Conservation (phyloP, 2,113 vertebrate genomes). For the Bufo gargarizans region DNA sequence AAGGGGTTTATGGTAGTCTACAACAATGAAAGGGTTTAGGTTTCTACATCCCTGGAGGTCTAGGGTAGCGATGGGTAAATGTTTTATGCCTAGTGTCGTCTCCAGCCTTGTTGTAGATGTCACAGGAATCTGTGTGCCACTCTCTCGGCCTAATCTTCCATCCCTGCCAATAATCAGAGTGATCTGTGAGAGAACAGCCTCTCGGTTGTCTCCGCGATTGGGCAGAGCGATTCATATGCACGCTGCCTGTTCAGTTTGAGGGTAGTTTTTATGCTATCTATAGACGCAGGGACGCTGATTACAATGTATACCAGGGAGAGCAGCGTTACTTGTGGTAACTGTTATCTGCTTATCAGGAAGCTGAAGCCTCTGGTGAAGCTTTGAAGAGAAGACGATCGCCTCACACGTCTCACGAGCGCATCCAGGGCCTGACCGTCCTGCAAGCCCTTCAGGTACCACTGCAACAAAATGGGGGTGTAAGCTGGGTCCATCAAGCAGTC, state of each 20-base stretch:
- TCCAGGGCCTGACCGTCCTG: slow-evolving; percentile 88
- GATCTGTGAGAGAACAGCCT: too few species aligned
- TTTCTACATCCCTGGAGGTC: too few species aligned
- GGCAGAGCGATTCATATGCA: background rate
- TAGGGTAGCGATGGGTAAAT: background rate
- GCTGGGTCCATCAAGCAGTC: background rate
- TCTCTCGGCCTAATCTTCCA: background rate
- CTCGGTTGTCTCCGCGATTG: background rate
- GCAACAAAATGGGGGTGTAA: background rate
- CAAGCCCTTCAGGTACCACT: slow-evolving; percentile 81
- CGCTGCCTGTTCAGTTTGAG: background rate
- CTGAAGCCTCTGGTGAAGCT: slow-evolving; percentile 82
- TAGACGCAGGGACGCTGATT: background rate
- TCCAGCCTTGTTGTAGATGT: too few species aligned
- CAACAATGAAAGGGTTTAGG: too few species aligned
- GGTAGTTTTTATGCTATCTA: background rate
- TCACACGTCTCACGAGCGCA: slow-evolving; percentile 92
- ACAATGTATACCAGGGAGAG: background rate
- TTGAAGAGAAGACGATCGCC: slow-evolving; percentile 85
- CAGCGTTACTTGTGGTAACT: background rate
- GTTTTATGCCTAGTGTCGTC: too few species aligned
- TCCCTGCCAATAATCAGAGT: background rate
- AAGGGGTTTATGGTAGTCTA: too few species aligned
- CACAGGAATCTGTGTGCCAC: too few species aligned
- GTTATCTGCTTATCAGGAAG: slow-evolving; percentile 68